Base-by-base conservation (phyloP, 2,797 vertebrate genomes). In the Peromyscus eremicus region DNA sequence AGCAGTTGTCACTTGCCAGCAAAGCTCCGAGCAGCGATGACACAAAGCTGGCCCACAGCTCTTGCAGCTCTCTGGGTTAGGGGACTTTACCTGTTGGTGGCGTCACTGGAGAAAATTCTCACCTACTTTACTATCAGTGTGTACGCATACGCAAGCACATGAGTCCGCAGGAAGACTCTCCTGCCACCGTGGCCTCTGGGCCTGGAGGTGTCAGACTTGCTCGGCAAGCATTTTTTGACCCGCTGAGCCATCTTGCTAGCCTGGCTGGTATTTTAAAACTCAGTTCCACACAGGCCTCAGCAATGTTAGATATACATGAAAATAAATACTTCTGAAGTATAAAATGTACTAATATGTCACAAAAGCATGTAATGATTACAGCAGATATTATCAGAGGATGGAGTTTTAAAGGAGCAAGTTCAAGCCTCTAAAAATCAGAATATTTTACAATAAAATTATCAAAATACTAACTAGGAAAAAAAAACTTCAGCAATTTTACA, bases 331-430 rank as follows among this genome's bases (percentile, higher is more conserved):
- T 95, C 62, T 93, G 25, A 88, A 76, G 32, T 46, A 93, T 17
- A 29, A 95, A 95, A 79, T 80, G 62, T 49, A 71, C 34, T 96
- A 60, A 85, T 90, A 52, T 32, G 52, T 89, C 84, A 27, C 89
- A 96, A 92, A 97, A 77, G 52, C 64, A 93, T 52, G 92, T 95
- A 94, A 84, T 84, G 32, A 79, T 86, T 17, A 93, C n/a, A 93
- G 32, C 83, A 95, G 88, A 94, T 12, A 94, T 94, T 90, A 89
- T 71, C 37, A 95, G 4, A 82, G 66, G 79, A 86, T 12, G 29
- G 19, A 95, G 57, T 49, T 97, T 96, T 92, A 79, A 86, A 91
- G 66, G 25, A 73, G 43, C 6, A 97, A 87, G 34, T 3, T 46
- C 40, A 98, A 83, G 90, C 43, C 34, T 4, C 40, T 29, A 84